Conservation (phyloP, 1,140 invertebrate species). For the Tetramorium alpestre region DNA sequence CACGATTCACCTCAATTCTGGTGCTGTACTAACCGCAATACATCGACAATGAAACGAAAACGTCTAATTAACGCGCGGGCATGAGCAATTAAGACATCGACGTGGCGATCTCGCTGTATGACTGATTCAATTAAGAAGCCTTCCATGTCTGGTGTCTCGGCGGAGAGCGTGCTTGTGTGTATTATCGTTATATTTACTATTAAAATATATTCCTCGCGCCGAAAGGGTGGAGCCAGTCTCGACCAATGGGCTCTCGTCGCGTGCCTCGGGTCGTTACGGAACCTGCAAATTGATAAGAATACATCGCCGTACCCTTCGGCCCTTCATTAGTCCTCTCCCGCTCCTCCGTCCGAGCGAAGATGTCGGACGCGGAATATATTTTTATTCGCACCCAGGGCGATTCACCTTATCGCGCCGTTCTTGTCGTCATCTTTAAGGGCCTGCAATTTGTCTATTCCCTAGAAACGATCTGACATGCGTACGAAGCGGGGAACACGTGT, state of each 20-base stretch:
- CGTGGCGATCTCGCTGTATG: slow-evolving; percentile 50
- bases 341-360: slow-evolving; percentile 23
- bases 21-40: background rate
- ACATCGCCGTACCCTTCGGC: slow-evolving; percentile 59
- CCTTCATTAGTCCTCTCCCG: slow-evolving; percentile 45
- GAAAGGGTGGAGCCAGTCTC: slow-evolving; percentile 81
- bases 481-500: background rate
- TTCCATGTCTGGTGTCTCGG: background rate
- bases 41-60: slow-evolving; percentile 50
- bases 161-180: slow-evolving; percentile 39
- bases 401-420: slow-evolving; percentile 19
- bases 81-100: slow-evolving; percentile 74
- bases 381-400: slow-evolving; percentile 11
- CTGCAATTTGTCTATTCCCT: slow-evolving; percentile 26
- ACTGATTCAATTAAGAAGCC: slow-evolving; percentile 77
- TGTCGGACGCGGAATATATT: slow-evolving; percentile 42
- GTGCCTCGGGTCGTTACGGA: slow-evolving; percentile 81
- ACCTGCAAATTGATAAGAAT: slow-evolving; percentile 84
- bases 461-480: slow-evolving; percentile 6
- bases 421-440: background rate
- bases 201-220: slow-evolving; percentile 80
- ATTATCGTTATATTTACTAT: slow-evolving; percentile 82
- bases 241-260: slow-evolving; percentile 82
- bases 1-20: background rate
- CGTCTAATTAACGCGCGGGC: slow-evolving; percentile 58